phyloP scores from a whole-genome alignment of 2,888 invertebrate species.

The Aplocera efformata region DNA sequence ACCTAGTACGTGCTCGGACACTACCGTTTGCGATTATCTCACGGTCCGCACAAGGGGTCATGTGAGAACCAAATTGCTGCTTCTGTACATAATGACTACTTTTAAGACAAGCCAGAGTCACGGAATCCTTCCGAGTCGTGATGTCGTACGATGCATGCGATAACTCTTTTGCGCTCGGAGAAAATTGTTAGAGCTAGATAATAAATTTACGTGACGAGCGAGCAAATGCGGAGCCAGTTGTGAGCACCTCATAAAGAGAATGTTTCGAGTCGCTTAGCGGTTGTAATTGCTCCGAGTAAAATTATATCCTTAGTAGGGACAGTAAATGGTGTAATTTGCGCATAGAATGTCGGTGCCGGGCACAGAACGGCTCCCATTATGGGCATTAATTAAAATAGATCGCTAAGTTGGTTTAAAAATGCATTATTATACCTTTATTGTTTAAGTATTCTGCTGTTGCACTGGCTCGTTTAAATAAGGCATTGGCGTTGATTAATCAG shows the following conservation, averaged over 20 bases:
- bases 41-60: conserved; percentile 69
- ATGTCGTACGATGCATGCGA: conserved; percentile 34
- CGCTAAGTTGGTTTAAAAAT: conserved; percentile 38
- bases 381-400: conserved; percentile 48
- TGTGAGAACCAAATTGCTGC: conserved; percentile 64
- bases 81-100: conserved; percentile 53
- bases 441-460: conserved; percentile 36
- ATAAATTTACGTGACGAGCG: conserved; percentile 42
- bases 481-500: conserved; percentile 43
- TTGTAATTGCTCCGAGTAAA: conserved; percentile 43
- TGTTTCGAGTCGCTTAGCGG: conserved; percentile 41
- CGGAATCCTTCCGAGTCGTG: conserved; percentile 54
- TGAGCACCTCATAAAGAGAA: conserved; percentile 40
- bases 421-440: conserved; percentile 32
- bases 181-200: conserved; percentile 42
- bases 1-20: conserved; percentile 67
- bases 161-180: conserved; percentile 17
- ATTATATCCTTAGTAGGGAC: conserved; percentile 46
- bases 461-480: conserved; percentile 43
- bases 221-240: conserved; percentile 42
- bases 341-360: conserved; percentile 33
- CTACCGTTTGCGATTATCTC: conserved; percentile 74
- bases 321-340: conserved; percentile 46
- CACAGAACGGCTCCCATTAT: conserved; percentile 40
- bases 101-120: conserved; percentile 53